These are phyloP conservation scores for Drosophila parabipectinata DNA, from an alignment of 1,140 invertebrate species.

Conservation along the genomic window DNA sequence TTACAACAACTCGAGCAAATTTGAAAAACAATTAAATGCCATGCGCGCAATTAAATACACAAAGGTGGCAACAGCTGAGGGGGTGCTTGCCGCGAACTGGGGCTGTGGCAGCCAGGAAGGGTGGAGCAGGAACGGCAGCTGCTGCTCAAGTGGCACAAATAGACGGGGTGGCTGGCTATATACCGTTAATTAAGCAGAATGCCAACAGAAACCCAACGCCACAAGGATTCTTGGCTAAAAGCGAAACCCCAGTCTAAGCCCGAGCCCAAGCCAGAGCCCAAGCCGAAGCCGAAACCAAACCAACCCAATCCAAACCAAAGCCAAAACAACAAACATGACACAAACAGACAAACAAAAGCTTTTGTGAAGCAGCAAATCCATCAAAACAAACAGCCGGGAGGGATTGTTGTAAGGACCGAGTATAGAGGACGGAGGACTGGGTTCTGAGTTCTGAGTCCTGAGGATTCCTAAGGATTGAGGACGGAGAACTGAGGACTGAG, in stretches of 20 bases:
- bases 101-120: slow-evolving; percentile 6
- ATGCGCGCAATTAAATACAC: slow-evolving; percentile 82
- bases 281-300: slow-evolving; percentile 33
- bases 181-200: slow-evolving; percentile 79
- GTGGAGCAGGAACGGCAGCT: slow-evolving; percentile 36
- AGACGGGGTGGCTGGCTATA: slow-evolving; percentile 36
- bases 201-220: slow-evolving; percentile 45
- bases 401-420: slow-evolving; percentile 54
- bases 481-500: slow-evolving; percentile 19
- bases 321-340: slow-evolving; percentile 70
- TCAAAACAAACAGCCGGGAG: slow-evolving; percentile 78
- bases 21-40: slow-evolving; percentile 83
- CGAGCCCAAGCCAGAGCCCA: slow-evolving; percentile 23
- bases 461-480: slow-evolving; percentile 19
- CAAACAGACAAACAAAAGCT: slow-evolving; percentile 77
- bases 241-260: not conserved
- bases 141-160: slow-evolving; percentile 67
- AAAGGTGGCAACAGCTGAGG: slow-evolving; percentile 73
- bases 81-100: not conserved
- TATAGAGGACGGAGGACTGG: slow-evolving; percentile 46
- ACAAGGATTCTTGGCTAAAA: slow-evolving; percentile 26
- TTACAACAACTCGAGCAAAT: slow-evolving; percentile 80
- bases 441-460: slow-evolving; percentile 6
- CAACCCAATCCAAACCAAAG: slow-evolving; percentile 47
- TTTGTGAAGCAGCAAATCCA: slow-evolving; percentile 75